Evolutionary conservation across 2,888 invertebrate species (phyloP).

Genomic region (Bombylius discolor): DNA sequence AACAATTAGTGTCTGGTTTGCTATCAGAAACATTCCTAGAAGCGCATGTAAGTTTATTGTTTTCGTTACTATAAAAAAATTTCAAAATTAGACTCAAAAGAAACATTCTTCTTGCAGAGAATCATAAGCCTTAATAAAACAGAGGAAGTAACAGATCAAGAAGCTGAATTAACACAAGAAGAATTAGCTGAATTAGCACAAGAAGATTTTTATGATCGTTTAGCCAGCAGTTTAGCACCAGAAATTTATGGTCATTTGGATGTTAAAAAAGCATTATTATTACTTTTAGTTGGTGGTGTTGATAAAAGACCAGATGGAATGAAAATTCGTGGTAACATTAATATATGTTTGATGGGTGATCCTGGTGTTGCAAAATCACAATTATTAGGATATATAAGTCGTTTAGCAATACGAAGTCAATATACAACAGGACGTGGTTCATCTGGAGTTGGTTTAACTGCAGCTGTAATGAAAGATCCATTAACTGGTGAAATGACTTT

Average conservation of each 20-base stretch:
- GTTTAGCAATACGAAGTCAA: conserved; percentile 84
- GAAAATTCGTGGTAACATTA: conserved; percentile 94
- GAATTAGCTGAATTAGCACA: conserved; percentile 69
- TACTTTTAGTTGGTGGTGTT: conserved; percentile 85
- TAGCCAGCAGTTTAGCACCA: conserved; percentile 89
- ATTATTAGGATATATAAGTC: conserved; percentile 83
- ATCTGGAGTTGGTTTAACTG: conserved; percentile 97
- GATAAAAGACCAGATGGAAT: conserved; percentile 85
- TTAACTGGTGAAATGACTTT: conserved; percentile 95
- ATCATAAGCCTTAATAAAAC: conserved; percentile 65
- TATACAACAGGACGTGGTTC: conserved; percentile 95
- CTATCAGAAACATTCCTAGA: conserved; percentile 92
- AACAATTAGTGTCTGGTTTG: conserved; percentile 71
- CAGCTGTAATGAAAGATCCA: conserved; percentile 95
- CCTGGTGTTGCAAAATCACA: conserved; percentile 99
- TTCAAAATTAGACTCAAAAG: not conserved
- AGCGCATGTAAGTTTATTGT: conserved; percentile 65
- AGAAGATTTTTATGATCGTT: conserved; percentile 82
- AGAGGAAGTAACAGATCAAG: conserved; percentile 60
- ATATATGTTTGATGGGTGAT: conserved; percentile 98
- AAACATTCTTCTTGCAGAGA: conserved; percentile 18
- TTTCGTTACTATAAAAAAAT: not conserved
- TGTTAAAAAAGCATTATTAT: conserved; percentile 89
- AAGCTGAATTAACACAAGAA: conserved; percentile 63
- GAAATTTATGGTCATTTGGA: conserved; percentile 98